phyloP scores from a whole-genome alignment of 2,797 vertebrate genomes.

The Diglossa cyanea region DNA sequence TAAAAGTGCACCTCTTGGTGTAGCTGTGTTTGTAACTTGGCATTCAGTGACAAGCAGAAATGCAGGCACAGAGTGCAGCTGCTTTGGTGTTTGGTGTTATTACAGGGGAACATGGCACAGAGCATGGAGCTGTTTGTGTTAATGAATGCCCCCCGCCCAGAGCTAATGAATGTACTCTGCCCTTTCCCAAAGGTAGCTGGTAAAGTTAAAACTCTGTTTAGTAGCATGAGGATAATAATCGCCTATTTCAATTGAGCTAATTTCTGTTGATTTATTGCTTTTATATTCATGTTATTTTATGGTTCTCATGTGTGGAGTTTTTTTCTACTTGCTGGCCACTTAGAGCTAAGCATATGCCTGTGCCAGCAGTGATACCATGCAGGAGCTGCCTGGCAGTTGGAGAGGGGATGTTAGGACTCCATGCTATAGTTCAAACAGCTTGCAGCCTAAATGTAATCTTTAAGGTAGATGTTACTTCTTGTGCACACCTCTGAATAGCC shows the following conservation, averaged over 20 bases:
- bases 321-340: not conserved
- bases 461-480: not conserved
- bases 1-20: not conserved
- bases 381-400: not conserved
- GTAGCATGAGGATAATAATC: not conserved
- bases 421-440: not conserved
- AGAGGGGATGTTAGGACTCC: not conserved
- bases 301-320: accelerated
- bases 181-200: not conserved
- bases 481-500: not conserved
- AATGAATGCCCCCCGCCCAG: not conserved
- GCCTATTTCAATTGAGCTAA: not conserved
- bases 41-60: not conserved
- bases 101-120: accelerated
- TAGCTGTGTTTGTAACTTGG: accelerated
- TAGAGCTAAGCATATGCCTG: not conserved
- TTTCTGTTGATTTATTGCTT: not conserved
- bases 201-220: not conserved
- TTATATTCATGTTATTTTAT: not conserved
- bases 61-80: not conserved
- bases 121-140: too few species aligned
- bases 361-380: accelerated
- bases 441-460: not conserved
- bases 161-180: not conserved
- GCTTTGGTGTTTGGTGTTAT: not conserved